Conservation (phyloP, 2,888 invertebrate species). For the Sipunculus nudus region DNA sequence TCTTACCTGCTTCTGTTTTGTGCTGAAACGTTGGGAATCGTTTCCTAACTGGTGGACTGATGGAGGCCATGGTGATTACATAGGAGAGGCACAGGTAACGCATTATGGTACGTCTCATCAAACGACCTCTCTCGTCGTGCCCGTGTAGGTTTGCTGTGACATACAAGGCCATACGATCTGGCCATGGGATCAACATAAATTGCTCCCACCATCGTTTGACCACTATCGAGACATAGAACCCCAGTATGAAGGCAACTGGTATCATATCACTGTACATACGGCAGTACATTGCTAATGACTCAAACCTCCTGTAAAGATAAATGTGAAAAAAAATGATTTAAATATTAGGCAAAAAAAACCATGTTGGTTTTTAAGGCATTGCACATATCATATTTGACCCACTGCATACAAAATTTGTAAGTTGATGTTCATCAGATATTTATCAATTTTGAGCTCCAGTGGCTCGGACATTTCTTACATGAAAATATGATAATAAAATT, state of each 20-base stretch:
- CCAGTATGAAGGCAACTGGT: conserved; percentile 90
- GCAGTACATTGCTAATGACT: conserved; percentile 84
- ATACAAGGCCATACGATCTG: conserved; percentile 73
- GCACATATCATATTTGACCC: too few relatives aligned
- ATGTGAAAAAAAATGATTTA: too few relatives aligned
- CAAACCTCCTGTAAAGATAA: conserved; percentile 72
- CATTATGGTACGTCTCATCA: conserved; percentile 72
- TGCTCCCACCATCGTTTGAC: conserved; percentile 94
- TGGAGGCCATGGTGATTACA: conserved; percentile 72
- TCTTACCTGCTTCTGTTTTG: conserved; percentile 66
- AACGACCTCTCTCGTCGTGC: conserved; percentile 72
- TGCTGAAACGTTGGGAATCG: conserved; percentile 68
- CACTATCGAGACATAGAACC: conserved; percentile 92
- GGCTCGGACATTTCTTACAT: too few relatives aligned
- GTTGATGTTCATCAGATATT: too few relatives aligned
- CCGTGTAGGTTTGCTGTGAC: conserved; percentile 76
- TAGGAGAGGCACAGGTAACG: conserved; percentile 70
- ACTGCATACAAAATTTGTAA: too few relatives aligned
- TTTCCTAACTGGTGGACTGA: conserved; percentile 73
- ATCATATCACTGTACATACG: conserved; percentile 86
- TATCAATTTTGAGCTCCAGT: too few relatives aligned
- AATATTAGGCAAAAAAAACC: too few relatives aligned
- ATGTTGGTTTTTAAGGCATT: too few relatives aligned
- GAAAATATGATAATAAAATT: too few relatives aligned
- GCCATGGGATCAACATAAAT: conserved; percentile 83